phyloP scores from a whole-genome alignment of 2,888 invertebrate genomes.

The Leucoptera coffeella region DNA sequence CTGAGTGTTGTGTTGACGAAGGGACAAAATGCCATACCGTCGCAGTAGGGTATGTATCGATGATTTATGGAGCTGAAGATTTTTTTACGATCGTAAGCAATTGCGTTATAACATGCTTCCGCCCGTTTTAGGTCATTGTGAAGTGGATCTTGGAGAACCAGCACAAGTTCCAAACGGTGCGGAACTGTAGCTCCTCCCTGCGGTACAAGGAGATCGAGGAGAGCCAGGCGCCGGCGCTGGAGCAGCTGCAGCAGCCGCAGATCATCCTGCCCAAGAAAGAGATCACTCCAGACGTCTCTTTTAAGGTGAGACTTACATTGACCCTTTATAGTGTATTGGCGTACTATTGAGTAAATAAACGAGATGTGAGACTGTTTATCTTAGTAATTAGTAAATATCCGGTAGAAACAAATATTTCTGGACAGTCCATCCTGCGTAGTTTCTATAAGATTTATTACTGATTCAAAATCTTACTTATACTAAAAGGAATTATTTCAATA shows the following conservation, averaged over 20 bases:
- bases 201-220: constrained; percentile 46
- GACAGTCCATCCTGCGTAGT: too few species aligned
- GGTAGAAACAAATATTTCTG: too few species aligned
- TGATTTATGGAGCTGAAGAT: constrained; percentile 3
- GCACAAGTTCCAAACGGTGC: constrained; percentile 60
- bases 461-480: too few species aligned
- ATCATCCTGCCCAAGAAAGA: constrained; percentile 20
- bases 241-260: constrained; percentile 10
- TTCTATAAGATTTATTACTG: too few species aligned
- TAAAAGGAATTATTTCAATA: too few species aligned
- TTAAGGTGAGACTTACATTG: constrained; percentile 44
- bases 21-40: constrained; percentile 32
- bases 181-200: constrained; percentile 51
- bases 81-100: constrained; percentile 2
- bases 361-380: too few species aligned
- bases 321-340: too few species aligned
- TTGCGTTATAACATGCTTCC: too few species aligned
- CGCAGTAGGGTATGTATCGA: constrained; percentile 31
- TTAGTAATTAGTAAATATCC: too few species aligned
- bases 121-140: constrained; percentile 50
- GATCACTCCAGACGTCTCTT: constrained; percentile 38
- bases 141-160: constrained; percentile 66
- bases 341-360: too few species aligned
- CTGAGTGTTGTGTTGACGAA: background rate
- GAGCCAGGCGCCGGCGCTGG: constrained; percentile 11